A percentile compares a stretch with the other conserved stretches of the same genome.
Conservation (phyloP, 2,797 vertebrate genomes). For the Odontamblyopus rebecca region DNA sequence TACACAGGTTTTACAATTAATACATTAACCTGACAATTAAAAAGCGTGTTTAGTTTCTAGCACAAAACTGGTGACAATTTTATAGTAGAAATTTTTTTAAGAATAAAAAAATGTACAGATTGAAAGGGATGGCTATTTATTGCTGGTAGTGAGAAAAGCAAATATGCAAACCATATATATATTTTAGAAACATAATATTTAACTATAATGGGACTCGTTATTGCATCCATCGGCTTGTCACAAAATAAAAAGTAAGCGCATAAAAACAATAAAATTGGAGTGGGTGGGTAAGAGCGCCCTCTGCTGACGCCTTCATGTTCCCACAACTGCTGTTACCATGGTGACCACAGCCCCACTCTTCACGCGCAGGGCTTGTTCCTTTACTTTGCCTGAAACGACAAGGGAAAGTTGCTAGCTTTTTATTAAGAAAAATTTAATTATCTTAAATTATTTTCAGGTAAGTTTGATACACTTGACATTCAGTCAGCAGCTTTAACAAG, state of each 20-base stretch:
- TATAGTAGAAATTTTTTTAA: too few species aligned
- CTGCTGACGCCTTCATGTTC: not conserved
- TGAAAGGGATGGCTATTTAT: too few species aligned
- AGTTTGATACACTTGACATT: not conserved
- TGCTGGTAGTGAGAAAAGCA: too few species aligned
- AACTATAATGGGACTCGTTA: too few species aligned
- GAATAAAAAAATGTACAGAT: too few species aligned
- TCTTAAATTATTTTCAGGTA: not conserved
- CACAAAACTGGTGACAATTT: too few species aligned
- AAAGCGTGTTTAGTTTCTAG: too few species aligned
- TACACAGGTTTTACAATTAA: too few species aligned
- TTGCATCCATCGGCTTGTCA: not conserved
- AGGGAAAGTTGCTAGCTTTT: too few species aligned
- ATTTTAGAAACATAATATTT: too few species aligned
- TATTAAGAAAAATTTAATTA: not conserved
- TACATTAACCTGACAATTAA: too few species aligned
- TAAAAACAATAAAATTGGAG: not conserved
- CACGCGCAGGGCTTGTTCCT: not conserved
- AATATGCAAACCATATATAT: not conserved
- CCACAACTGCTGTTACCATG: constrained; percentile 9
- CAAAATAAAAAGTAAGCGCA: not conserved
- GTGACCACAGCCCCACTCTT: constrained; percentile 7
- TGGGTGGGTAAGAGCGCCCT: constrained; percentile 20
- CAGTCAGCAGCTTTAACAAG: not conserved
- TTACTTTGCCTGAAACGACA: too few species aligned